Evolutionary conservation across 2,113 vertebrate species (phyloP), one percentile per base, ranked within the genome.

Genomic region (Atractosteus spatula): DNA sequence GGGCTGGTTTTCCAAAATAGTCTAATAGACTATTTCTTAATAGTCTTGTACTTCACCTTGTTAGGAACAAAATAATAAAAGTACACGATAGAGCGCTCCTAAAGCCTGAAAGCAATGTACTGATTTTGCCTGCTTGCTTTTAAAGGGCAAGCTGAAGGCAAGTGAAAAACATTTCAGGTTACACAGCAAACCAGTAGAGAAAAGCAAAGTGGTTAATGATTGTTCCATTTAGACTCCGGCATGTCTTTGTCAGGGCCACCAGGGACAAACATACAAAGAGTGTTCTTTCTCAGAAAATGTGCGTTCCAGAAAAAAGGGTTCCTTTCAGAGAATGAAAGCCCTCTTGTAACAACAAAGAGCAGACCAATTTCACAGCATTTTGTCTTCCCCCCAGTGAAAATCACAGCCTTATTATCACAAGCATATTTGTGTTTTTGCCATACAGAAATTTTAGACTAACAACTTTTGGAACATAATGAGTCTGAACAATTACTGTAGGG

Each of bases 321-420:
- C 66, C 63, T 55, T 45, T 67, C 11, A 41, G n/a, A 61, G 44
- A 14, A 29, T 66, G n/a, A 42, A 16, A 47, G 57, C 16, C 57
- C 56, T 73, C 51, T 61, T 62, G n/a, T 42, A 67, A 45, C 63
- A 45, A 44, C 63, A 66, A 66, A 66, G 54, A 44, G 47, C 71
- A 8, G 42, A 41, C 8, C 14, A 41, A 57, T 57, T 59, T 59
- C 17, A 66, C 42, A 66, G 42, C 8, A 55, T 16, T 29, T 44
- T 66, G 16, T 51, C 47, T 10, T 51, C 47, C 47, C 47, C 47
- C 10, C 47, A 51, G 47, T 7, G 47, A 7, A 51, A 51, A 10
- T 51, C 47, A 51, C 5, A 51, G 47, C 1, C 47, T 10, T 51
- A 10, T 51, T 51, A 5, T 7, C 47, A 51, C 5, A 51, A 51